These are phyloP conservation scores for Rhabdomys dilectus DNA, from an alignment of 2,113 vertebrate species.

Conservation along the genomic window DNA sequence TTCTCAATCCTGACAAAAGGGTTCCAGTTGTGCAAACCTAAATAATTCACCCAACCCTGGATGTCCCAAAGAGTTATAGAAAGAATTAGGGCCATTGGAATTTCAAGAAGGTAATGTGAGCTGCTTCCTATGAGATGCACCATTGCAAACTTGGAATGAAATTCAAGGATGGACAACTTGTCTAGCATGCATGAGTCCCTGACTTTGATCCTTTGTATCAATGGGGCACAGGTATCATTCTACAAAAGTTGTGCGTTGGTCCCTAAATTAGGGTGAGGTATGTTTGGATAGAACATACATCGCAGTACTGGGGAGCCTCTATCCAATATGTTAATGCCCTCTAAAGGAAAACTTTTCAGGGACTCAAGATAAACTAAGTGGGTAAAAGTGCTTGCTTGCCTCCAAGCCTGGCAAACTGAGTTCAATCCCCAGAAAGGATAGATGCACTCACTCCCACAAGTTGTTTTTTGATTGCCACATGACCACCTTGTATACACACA, in stretches of 20 bases:
- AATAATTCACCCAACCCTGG: neutral
- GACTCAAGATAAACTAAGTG: neutral
- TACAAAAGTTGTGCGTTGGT: neutral
- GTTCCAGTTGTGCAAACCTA: neutral
- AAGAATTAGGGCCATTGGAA: neutral
- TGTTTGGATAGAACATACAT: neutral
- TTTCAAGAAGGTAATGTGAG: neutral
- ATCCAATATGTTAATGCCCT: neutral
- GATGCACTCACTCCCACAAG: neutral
- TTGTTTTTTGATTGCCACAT: neutral
- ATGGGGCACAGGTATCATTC: too few relatives aligned
- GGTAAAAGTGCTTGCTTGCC: neutral
- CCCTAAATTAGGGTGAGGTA: neutral
- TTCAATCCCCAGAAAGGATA: neutral
- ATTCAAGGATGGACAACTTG: neutral
- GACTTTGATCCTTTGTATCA: neutral
- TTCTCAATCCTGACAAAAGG: conserved; percentile 10
- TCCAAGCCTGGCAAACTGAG: neutral
- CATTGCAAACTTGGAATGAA: neutral
- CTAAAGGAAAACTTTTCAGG: neutral
- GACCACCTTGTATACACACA: neutral
- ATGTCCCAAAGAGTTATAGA: neutral
- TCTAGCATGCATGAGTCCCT: neutral
- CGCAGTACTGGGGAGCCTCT: neutral
- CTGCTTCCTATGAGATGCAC: neutral